Percentiles rank a stretch among this genome's conserved stretches.
Conservation (phyloP, 2,888 invertebrate genomes). For the Achlya flavicornis region DNA sequence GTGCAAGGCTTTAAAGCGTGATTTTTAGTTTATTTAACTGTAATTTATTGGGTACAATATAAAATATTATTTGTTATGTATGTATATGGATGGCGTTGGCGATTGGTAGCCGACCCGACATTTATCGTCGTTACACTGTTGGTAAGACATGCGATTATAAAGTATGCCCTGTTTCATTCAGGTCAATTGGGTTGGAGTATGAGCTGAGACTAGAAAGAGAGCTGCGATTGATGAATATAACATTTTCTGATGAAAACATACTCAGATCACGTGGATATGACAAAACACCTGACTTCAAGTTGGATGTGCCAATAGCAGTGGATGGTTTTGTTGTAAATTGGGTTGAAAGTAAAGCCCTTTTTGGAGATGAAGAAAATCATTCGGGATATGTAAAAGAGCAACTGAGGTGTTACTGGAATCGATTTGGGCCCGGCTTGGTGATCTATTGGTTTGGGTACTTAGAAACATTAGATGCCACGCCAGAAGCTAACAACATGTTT, state of each 20-base stretch:
- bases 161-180: constrained; percentile 69
- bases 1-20: no score
- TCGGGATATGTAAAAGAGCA: constrained; percentile 92
- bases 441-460: constrained; percentile 98
- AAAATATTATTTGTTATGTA: no score
- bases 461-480: constrained; percentile 86
- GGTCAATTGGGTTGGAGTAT: constrained; percentile 93
- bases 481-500: constrained; percentile 86
- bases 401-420: constrained; percentile 94
- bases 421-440: constrained; percentile 96
- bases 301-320: constrained; percentile 94
- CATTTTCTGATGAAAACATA: constrained; percentile 89
- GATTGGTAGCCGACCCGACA: no score
- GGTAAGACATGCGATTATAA: no score
- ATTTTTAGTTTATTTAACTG: no score
- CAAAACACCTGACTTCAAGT: constrained; percentile 96
- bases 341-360: constrained; percentile 98
- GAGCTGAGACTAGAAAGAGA: constrained; percentile 89
- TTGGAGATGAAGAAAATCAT: constrained; percentile 93
- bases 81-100: no score
- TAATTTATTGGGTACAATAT: no score
- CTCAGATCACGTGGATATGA: constrained; percentile 93
- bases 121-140: no score
- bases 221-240: constrained; percentile 76
- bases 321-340: constrained; percentile 95